Base-by-base conservation (phyloP, 2,797 vertebrate genomes). In the Thalassophryne amazonica region DNA sequence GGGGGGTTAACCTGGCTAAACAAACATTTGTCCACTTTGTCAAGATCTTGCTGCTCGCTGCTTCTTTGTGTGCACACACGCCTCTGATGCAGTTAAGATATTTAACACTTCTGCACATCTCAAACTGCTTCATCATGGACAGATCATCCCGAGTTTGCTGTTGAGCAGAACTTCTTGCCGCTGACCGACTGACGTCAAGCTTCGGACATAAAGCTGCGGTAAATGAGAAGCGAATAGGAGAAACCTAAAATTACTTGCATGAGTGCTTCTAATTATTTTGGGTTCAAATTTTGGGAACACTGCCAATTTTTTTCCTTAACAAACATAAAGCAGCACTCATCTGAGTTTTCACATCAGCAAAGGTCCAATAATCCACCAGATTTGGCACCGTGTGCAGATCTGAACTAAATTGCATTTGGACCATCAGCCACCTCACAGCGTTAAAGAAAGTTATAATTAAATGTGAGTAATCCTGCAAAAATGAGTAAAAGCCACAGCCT, bases 111-210 rank as follows among this genome's bases (percentile, higher is more conserved):
- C 29, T 49, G 5, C 18, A 35, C 29, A 45, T 17, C 34, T 34
- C 11, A 18, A 20, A 29, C 7, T 14, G 3, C 30, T 4, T 7
- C 20, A 46, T 41, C 31, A 3, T 12, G 12, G 20, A 25, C 14
- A 12, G 32, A 45, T 25, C 36, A 20, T 33, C 33, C 13, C 17
- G 5, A 22, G 21, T 53, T 31, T 36, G 15, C 24, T 16, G 16
- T 45, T 48, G 17, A 31, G 7, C 15, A 38, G 27, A 20, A 43
- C 35, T 34, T n/a, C 40, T 49, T 40, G 55, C 57, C 55, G 37
- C 45, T 35, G 69, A 75, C 58, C 54, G 4, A 53, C 55, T 81
- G 67, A 83, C 54, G 67, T 82, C 74, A 88, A 52, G 46, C 59
- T 28, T 56, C 72, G 61, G 58, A 74, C 79, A 82, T 74, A 75